Percentiles rank a stretch among this genome's conserved stretches.
Conservation (phyloP, 2,888 invertebrate genomes). For the Caenorhabditis plicata region DNA sequence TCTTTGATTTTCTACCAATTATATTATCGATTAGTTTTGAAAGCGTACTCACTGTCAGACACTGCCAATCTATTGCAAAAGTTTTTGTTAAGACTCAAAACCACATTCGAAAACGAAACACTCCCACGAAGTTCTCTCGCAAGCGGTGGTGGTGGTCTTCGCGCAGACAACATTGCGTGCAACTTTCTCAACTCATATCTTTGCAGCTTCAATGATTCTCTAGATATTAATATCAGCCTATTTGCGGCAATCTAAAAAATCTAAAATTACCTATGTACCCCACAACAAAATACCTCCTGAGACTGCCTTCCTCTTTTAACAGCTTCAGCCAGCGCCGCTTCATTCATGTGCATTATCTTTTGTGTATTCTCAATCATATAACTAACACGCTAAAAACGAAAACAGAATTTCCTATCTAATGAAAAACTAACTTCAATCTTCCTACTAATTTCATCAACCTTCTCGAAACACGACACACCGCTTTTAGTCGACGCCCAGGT, state of each 20-base stretch:
- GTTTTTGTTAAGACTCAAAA: conserved; percentile 30
- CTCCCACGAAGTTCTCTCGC: conserved; percentile 25
- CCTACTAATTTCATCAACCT: conserved; percentile 9
- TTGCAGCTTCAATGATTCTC: conserved; percentile 29
- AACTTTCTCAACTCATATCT: conserved; percentile 31
- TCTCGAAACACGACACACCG: conserved; percentile 11
- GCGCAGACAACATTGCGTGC: conserved; percentile 23
- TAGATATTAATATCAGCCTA: conserved; percentile 30
- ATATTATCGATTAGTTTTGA: no score
- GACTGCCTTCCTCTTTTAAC: conserved; percentile 12
- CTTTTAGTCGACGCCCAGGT: conserved; percentile 26
- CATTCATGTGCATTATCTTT: conserved; percentile 26
- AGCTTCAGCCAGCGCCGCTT: conserved; percentile 18
- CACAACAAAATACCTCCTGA: conserved; percentile 6
- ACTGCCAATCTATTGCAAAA: conserved; percentile 17
- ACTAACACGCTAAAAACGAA: conserved; percentile 6
- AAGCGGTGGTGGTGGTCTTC: conserved; percentile 31
- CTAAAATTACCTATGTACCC: background rate
- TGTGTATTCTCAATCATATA: conserved; percentile 32
- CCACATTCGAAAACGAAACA: conserved; percentile 28
- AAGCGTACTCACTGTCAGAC: conserved; percentile 14
- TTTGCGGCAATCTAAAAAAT: conserved; percentile 24
- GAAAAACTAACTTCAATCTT: conserved; percentile 14
- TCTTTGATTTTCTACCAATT: no score
- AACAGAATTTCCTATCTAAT: background rate